Evolutionary conservation across 2,797 vertebrate species (phyloP).

Genomic region (Neomorphus geoffroyi): DNA sequence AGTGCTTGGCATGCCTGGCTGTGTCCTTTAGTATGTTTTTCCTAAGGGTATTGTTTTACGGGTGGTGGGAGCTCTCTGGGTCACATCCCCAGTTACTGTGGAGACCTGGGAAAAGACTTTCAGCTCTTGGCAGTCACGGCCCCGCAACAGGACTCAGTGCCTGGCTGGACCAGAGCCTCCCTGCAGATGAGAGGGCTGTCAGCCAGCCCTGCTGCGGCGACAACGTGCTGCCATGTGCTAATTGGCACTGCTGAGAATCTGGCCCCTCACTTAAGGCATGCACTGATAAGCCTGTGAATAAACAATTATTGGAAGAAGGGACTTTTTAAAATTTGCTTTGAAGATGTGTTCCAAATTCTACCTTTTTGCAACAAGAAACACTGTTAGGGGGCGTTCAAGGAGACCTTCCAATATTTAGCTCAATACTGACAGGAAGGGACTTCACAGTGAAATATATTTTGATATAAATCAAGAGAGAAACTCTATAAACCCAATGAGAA

Average conservation of each 20-base stretch:
- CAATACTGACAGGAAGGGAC: not conserved
- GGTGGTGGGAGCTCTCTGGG: not conserved
- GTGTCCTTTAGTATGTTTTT: not conserved
- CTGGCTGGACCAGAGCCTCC: not conserved
- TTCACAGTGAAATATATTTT: not conserved
- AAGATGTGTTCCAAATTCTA: not conserved
- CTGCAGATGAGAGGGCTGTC: not conserved
- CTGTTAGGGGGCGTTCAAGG: not conserved
- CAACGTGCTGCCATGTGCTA: not conserved
- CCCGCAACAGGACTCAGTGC: accelerated
- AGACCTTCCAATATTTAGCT: slow-evolving; percentile 15
- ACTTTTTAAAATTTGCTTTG: not conserved
- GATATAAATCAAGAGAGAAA: slow-evolving; percentile 13
- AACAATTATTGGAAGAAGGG: not conserved
- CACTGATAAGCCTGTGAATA: not conserved
- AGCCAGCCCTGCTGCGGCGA: not conserved
- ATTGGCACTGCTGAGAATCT: slow-evolving; percentile 37
- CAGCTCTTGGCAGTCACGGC: not conserved
- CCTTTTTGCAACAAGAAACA: not conserved
- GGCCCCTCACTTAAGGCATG: not conserved
- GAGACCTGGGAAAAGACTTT: slow-evolving; percentile 9
- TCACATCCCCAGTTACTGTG: not conserved
- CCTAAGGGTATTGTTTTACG: not conserved
- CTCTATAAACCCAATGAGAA: slow-evolving; percentile 16
- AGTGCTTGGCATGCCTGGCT: not conserved